Conservation (phyloP, 2,113 vertebrate genomes). For the Labeo catla region DNA sequence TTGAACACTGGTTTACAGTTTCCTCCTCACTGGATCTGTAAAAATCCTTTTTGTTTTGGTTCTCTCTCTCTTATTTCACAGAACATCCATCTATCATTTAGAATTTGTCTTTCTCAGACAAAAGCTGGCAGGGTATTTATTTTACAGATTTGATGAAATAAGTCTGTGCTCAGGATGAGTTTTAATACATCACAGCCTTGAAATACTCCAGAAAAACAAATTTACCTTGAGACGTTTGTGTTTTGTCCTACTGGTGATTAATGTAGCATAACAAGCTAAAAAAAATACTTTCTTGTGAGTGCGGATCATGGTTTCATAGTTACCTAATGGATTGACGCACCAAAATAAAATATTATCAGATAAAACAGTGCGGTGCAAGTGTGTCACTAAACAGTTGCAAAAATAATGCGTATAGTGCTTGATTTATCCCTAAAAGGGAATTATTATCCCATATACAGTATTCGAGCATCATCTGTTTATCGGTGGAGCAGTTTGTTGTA, state of each 20-base stretch:
- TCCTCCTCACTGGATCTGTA: not conserved
- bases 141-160: not conserved
- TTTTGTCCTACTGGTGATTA: no score
- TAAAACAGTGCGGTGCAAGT: no score
- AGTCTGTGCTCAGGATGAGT: not conserved
- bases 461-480: not conserved
- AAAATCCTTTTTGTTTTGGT: not conserved
- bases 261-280: no score
- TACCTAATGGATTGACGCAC: no score
- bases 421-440: not conserved
- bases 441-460: not conserved
- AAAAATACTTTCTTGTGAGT: no score
- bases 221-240: not conserved
- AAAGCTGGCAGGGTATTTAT: not conserved
- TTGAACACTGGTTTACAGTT: not conserved
- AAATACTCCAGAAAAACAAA: not conserved
- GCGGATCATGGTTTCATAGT: no score
- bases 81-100: not conserved
- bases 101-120: slow-evolving; percentile 1
- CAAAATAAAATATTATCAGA: no score
- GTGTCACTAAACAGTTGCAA: not conserved
- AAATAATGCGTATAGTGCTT: not conserved
- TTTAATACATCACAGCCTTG: not conserved
- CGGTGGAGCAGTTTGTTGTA: no score
- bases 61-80: not conserved